phyloP scores from a whole-genome alignment of 2,113 vertebrate genomes.

The Calyptommatus sinebrachiatus region DNA sequence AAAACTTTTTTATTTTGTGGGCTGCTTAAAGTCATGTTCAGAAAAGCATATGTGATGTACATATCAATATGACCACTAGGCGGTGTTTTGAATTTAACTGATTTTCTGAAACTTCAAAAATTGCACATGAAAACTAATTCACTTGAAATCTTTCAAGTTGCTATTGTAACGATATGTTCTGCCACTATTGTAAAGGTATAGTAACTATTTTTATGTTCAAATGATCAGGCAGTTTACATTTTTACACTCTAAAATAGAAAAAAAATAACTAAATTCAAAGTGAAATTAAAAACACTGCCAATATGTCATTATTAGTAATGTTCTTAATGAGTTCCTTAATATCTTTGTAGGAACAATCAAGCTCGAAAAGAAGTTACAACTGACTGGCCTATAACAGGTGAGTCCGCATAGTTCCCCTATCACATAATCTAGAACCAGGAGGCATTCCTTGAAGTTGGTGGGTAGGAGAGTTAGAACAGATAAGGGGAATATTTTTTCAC shows the following conservation, averaged over 20 bases:
- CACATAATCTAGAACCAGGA: too few relatives aligned
- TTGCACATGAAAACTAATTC: not conserved
- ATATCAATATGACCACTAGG: conserved; percentile 1
- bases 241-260: too few relatives aligned
- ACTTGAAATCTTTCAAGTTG: not conserved
- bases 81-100: conserved; percentile 3
- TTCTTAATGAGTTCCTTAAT: conserved; percentile 25
- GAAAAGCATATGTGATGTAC: not conserved
- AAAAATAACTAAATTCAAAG: too few relatives aligned
- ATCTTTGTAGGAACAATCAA: conserved; percentile 57
- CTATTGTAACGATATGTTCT: not conserved
- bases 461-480: too few relatives aligned
- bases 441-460: too few relatives aligned
- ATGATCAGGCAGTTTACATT: too few relatives aligned
- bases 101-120: not conserved
- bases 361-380: conserved; percentile 35
- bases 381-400: conserved; percentile 53
- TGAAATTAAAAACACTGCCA: too few relatives aligned
- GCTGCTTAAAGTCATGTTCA: not conserved
- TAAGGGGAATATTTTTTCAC: too few relatives aligned
- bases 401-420: not conserved
- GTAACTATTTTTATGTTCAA: conserved; percentile 18
- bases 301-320: too few relatives aligned
- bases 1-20: not conserved
- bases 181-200: conserved; percentile 24